These are phyloP conservation scores for Tigriopus californicus DNA, from an alignment of 2,888 invertebrate species.

Conservation along the genomic window DNA sequence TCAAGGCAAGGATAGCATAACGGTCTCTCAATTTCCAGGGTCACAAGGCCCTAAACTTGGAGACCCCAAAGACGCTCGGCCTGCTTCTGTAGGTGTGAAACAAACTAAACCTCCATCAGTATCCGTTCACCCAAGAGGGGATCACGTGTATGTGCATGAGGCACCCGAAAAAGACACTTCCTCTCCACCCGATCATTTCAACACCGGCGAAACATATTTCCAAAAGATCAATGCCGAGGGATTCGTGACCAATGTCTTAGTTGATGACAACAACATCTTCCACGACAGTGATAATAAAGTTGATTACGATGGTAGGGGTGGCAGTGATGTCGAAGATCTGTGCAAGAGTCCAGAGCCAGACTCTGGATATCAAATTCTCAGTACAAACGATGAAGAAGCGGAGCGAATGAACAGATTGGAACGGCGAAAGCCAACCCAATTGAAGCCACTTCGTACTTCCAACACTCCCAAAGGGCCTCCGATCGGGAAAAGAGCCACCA, in stretches of 20 bases:
- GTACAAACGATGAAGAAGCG: slow-evolving; percentile 10
- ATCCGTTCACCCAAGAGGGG: too few species aligned
- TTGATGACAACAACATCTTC: neutral
- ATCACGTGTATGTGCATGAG: neutral
- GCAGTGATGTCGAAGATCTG: too few species aligned
- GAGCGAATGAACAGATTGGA: neutral
- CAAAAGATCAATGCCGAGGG: neutral
- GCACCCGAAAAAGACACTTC: neutral
- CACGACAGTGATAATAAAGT: neutral
- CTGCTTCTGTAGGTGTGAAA: too few species aligned
- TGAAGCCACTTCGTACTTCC: neutral
- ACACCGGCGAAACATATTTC: too few species aligned
- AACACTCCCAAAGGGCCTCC: neutral
- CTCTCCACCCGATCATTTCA: neutral
- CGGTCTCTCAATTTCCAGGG: neutral
- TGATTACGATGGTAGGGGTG: too few species aligned
- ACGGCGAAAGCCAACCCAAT: neutral
- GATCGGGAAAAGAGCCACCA: neutral
- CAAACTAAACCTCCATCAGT: too few species aligned
- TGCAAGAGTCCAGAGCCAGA: neutral
- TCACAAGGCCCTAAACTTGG: too few species aligned
- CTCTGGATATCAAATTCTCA: slow-evolving; percentile 11
- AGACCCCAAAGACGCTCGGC: too few species aligned
- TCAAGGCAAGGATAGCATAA: neutral
- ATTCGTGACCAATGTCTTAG: neutral